Conservation (phyloP, 2,113 vertebrate species). For the Coryphaenoides rupestris region DNA sequence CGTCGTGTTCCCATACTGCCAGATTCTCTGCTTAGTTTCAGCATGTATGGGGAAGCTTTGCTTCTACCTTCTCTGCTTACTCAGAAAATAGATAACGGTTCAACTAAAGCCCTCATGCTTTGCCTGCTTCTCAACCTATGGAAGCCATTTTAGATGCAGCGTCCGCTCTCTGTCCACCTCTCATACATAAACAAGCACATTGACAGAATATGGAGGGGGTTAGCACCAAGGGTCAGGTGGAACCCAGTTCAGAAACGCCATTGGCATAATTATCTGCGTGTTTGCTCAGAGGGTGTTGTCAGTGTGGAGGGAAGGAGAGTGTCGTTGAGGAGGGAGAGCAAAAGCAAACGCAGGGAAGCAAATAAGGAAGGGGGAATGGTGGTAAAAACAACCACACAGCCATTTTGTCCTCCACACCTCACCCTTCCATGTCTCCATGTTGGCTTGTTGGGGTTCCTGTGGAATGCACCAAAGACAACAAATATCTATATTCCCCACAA, state of each 20-base stretch:
- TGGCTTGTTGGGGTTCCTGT: too few relatives aligned
- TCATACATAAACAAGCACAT: not conserved
- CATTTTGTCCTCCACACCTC: too few relatives aligned
- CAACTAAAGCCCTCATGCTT: slow-evolving; percentile 7
- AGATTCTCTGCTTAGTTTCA: too few relatives aligned
- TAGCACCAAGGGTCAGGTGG: slow-evolving; percentile 12
- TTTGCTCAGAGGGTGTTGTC: slow-evolving; percentile 54
- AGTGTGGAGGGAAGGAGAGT: slow-evolving; percentile 16
- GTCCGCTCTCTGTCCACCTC: slow-evolving; percentile 4
- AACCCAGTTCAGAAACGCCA: slow-evolving; percentile 19
- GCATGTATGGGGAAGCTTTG: too few relatives aligned
- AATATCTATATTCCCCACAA: too few relatives aligned
- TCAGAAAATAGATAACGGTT: not conserved
- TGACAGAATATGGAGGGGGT: not conserved
- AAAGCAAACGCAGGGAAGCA: slow-evolving; percentile 23
- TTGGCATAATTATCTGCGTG: slow-evolving; percentile 20
- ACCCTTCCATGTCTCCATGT: too few relatives aligned
- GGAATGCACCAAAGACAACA: too few relatives aligned
- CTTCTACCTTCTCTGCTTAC: not conserved
- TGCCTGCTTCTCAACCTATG: slow-evolving; percentile 35
- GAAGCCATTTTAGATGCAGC: slow-evolving; percentile 58
- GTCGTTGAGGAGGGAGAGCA: slow-evolving; percentile 30
- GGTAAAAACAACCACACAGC: too few relatives aligned
- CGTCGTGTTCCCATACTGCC: too few relatives aligned
- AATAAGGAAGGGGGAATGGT: too few relatives aligned